These are phyloP conservation scores for Gryllus bimaculatus DNA, from an alignment of 1,140 invertebrate species.

Conservation along the genomic window DNA sequence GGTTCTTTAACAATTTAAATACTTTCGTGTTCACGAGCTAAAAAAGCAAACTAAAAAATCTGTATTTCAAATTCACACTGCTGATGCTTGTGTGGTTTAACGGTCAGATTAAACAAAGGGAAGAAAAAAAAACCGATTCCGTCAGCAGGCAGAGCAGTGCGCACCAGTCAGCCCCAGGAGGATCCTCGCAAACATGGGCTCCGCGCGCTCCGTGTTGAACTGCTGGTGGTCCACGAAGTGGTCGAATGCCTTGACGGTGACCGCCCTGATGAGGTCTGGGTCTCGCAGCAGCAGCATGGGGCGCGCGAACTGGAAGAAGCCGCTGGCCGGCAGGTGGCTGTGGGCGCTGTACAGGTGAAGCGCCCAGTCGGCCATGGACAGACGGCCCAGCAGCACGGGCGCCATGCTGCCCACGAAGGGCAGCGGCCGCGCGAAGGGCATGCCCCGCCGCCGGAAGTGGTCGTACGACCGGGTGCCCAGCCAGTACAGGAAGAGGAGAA, in stretches of 20 bases:
- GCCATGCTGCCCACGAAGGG: slow-evolving; percentile 26
- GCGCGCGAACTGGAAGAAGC: background rate
- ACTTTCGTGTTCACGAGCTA: no score
- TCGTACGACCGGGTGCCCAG: slow-evolving; percentile 33
- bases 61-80: no score
- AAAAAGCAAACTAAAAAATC: no score
- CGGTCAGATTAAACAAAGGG: no score
- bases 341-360: slow-evolving; percentile 21
- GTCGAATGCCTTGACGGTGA: slow-evolving; percentile 38
- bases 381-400: slow-evolving; percentile 14
- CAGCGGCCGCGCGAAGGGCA: slow-evolving; percentile 14
- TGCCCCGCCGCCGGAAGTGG: background rate
- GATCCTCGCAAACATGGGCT: slow-evolving; percentile 29
- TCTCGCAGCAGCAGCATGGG: slow-evolving; percentile 8
- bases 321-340: background rate
- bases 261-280: slow-evolving; percentile 27
- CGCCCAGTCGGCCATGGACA: slow-evolving; percentile 20
- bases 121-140: no score
- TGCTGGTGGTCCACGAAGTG: slow-evolving; percentile 23
- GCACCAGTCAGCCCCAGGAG: slow-evolving; percentile 15
- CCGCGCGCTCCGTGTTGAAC: slow-evolving; percentile 25
- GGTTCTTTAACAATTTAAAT: no score
- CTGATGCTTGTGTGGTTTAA: no score
- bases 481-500: background rate
- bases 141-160: no score